These are phyloP conservation scores for Diacarnus erythraeanus DNA, from an alignment of 37 sponge, comb jelly and placozoan species.

Conservation along the genomic window DNA sequence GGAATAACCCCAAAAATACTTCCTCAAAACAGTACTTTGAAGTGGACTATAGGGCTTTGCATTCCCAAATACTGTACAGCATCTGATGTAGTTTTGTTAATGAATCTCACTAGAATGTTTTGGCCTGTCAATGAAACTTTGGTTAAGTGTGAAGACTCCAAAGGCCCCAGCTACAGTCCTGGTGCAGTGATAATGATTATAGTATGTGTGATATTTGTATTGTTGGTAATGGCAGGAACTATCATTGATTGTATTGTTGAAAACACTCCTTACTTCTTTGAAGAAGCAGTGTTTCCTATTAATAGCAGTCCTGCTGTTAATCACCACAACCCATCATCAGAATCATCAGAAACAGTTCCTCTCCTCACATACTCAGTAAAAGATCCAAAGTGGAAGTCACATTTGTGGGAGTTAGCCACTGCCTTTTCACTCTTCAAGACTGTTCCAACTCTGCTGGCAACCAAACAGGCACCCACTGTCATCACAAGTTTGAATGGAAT, in stretches of 20 bases:
- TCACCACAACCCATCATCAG: not conserved
- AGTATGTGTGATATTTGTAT: conserved; percentile 35
- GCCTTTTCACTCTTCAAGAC: conserved; percentile 79
- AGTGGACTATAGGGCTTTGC: conserved; percentile 25
- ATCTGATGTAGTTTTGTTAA: not conserved
- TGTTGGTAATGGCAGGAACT: conserved; percentile 23
- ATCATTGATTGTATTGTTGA: not conserved
- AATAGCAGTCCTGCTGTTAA: not conserved
- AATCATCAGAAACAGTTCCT: not conserved
- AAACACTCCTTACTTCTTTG: not conserved
- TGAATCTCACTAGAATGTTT: not conserved
- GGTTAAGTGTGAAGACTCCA: not conserved
- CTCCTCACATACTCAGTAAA: not conserved
- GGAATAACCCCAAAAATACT: not conserved
- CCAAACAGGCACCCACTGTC: conserved; percentile 55
- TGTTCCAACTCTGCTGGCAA: conserved; percentile 56
- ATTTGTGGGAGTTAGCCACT: conserved; percentile 9
- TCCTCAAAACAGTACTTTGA: not conserved
- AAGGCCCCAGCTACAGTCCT: conserved; percentile 8
- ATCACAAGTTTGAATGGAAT: conserved; percentile 79
- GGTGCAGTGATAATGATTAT: conserved; percentile 64
- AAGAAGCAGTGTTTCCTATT: not conserved
- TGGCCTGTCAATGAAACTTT: not conserved
- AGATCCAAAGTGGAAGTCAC: not conserved
- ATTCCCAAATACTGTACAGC: conserved; percentile 26